phyloP scores from a whole-genome alignment of 2,888 invertebrate genomes.

The Diarsia mendica region DNA sequence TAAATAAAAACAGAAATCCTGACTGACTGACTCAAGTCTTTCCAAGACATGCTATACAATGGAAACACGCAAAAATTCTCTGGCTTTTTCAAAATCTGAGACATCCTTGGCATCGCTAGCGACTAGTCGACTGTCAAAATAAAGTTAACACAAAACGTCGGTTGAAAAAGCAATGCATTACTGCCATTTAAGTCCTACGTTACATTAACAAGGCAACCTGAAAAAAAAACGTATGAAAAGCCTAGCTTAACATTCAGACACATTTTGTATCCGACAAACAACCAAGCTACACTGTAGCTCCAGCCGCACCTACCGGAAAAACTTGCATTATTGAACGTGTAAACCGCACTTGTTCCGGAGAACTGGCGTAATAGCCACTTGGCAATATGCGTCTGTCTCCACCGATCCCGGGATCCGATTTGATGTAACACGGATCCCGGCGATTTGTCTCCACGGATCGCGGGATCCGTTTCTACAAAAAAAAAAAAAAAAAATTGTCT shows the following conservation, averaged over 20 bases:
- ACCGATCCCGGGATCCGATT: too few relatives aligned
- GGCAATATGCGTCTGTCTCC: too few relatives aligned
- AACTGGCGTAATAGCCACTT: conserved; percentile 16
- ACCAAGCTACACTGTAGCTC: background rate
- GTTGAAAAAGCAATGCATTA: background rate
- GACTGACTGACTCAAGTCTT: too few relatives aligned
- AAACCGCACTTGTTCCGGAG: conserved; percentile 8
- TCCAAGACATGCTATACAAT: too few relatives aligned
- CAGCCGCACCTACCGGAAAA: conserved; percentile 5
- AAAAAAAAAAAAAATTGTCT: too few relatives aligned
- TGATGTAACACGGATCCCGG: too few relatives aligned
- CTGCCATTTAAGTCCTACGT: background rate
- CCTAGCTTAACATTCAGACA: background rate
- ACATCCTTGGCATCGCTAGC: too few relatives aligned
- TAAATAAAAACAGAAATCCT: too few relatives aligned
- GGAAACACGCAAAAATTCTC: too few relatives aligned
- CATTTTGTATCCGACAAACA: background rate
- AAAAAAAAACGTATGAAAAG: background rate
- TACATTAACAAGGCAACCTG: background rate
- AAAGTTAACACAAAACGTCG: background rate
- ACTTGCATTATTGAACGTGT: conserved; percentile 50
- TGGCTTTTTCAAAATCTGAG: too few relatives aligned
- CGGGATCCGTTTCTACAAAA: too few relatives aligned
- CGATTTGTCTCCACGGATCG: too few relatives aligned
- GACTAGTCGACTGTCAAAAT: background rate